phyloP scores from a whole-genome alignment of 2,113 vertebrate genomes.

The Crotophaga sulcirostris region DNA sequence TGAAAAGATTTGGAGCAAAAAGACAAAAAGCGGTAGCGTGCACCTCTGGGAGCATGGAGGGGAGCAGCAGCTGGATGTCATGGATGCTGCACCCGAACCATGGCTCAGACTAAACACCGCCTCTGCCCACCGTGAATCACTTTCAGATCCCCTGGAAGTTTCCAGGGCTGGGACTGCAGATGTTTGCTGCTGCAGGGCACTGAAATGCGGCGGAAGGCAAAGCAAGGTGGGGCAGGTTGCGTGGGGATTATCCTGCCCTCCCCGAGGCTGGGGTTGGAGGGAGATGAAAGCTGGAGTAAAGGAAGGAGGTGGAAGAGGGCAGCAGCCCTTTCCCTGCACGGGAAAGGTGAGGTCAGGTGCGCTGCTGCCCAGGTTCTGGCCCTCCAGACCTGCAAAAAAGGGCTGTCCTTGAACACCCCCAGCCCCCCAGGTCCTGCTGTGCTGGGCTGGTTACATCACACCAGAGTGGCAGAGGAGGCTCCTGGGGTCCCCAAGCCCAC shows the following conservation, averaged over 20 bases:
- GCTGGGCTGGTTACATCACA: background rate
- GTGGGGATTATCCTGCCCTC: conserved; percentile 12
- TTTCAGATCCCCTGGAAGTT: conserved; percentile 21
- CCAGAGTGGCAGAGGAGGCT: accelerated
- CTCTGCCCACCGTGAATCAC: conserved; percentile 40
- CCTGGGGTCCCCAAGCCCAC: background rate
- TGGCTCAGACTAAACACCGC: conserved; percentile 9
- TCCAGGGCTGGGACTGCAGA: conserved; percentile 46
- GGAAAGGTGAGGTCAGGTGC: background rate
- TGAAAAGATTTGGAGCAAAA: background rate
- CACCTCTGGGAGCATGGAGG: accelerated
- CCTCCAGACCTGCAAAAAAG: background rate
- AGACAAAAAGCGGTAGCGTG: accelerated
- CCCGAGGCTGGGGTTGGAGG: background rate
- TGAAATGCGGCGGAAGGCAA: conserved; percentile 22
- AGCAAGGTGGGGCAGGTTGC: conserved; percentile 51
- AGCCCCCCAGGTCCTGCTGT: background rate
- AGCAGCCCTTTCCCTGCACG: background rate
- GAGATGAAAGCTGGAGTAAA: background rate
- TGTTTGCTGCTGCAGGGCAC: background rate
- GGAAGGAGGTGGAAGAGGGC: background rate
- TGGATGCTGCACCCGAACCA: background rate
- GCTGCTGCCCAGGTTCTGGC: background rate
- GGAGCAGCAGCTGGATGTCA: background rate
- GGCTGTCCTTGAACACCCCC: background rate